These are phyloP conservation scores for Zophobas atratus DNA, from an alignment of 1,140 invertebrate species.

Conservation along the genomic window DNA sequence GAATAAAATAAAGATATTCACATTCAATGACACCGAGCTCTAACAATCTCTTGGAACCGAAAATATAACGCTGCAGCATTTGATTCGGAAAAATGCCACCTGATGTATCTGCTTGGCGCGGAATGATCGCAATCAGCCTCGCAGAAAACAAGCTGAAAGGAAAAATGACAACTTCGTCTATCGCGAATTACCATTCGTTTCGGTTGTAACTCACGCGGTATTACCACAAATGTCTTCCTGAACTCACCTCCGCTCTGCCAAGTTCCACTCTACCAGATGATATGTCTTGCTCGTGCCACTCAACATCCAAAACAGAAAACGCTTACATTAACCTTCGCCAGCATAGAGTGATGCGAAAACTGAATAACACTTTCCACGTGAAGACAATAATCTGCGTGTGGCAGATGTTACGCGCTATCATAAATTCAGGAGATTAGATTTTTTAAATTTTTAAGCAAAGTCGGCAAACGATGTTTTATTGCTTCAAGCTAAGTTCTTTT, in stretches of 20 bases:
- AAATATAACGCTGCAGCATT: slow-evolving; percentile 8
- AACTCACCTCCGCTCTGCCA: neutral
- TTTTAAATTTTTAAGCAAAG: too few relatives aligned
- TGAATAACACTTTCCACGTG: too few relatives aligned
- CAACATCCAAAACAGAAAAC: too few relatives aligned
- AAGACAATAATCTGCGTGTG: too few relatives aligned
- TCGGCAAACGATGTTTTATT: too few relatives aligned
- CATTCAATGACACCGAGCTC: slow-evolving; percentile 4
- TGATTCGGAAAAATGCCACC: slow-evolving; percentile 1
- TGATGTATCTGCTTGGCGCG: neutral
- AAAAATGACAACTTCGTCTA: slow-evolving; percentile 13
- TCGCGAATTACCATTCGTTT: slow-evolving; percentile 9
- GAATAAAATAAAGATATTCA: slow-evolving; percentile 8
- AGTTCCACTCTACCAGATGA: neutral
- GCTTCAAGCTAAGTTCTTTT: too few relatives aligned
- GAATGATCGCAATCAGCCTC: slow-evolving; percentile 6
- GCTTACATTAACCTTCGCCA: too few relatives aligned
- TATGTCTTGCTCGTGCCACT: neutral
- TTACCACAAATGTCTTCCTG: neutral
- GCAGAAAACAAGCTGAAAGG: slow-evolving; percentile 11
- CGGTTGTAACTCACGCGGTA: neutral
- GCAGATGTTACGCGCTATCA: too few relatives aligned
- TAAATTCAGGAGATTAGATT: too few relatives aligned
- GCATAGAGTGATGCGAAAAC: too few relatives aligned
- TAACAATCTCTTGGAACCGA: neutral